Conservation (phyloP, 2,888 invertebrate species). For the Slavum lentiscoides region DNA sequence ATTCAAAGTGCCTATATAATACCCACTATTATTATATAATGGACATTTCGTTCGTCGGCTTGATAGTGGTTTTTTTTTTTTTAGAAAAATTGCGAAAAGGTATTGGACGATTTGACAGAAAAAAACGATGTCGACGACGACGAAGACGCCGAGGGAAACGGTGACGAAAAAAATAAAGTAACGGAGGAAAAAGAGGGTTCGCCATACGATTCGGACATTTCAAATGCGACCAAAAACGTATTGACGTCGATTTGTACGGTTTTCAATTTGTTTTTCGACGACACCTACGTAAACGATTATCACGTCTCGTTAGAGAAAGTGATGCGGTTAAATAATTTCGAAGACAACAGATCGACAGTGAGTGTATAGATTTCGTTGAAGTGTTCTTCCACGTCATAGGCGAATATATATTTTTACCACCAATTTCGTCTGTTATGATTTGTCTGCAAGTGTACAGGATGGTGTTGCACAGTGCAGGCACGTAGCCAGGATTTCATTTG, state of each 20-base stretch:
- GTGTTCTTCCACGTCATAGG: too few species aligned
- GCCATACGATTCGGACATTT: neutral
- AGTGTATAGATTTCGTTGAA: neutral
- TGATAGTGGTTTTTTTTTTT: neutral
- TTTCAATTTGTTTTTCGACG: slow-evolving; percentile 51
- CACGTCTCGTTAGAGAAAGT: slow-evolving; percentile 52
- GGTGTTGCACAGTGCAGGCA: too few species aligned
- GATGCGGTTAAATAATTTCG: slow-evolving; percentile 16
- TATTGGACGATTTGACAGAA: neutral
- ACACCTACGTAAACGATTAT: slow-evolving; percentile 51
- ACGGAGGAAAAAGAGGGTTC: neutral
- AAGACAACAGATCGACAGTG: neutral
- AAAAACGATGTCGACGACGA: neutral
- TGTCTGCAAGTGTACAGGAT: too few species aligned
- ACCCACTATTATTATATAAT: too few species aligned
- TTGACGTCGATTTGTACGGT: slow-evolving; percentile 35
- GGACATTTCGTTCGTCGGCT: too few species aligned
- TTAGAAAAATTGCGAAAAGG: slow-evolving; percentile 10
- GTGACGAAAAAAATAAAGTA: too few species aligned
- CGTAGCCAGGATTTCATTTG: too few species aligned
- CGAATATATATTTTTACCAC: too few species aligned
- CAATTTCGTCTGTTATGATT: too few species aligned
- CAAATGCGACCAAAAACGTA: slow-evolving; percentile 28
- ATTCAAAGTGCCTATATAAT: slow-evolving; percentile 55
- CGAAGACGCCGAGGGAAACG: neutral